Percentiles rank a stretch among this genome's conserved stretches.
Evolutionary conservation across 2,113 vertebrate species (phyloP).

Genomic region (Aplodontia rufa): DNA sequence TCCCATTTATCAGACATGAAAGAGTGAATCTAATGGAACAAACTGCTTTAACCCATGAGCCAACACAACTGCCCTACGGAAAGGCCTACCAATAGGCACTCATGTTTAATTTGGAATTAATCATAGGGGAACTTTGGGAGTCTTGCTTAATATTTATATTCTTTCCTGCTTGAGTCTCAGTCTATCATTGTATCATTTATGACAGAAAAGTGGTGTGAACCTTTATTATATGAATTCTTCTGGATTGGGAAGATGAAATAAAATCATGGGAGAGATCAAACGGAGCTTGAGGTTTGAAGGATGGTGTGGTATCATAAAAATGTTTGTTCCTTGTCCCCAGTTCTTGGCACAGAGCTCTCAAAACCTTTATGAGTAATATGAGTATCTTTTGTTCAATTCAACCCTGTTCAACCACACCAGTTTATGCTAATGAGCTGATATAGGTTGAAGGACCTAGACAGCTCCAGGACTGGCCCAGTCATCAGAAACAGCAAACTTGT

Average conservation of each 20-base stretch:
- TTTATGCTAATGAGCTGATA: background rate
- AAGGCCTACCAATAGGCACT: background rate
- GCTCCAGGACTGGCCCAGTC: background rate
- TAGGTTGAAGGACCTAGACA: background rate
- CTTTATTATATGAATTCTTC: background rate
- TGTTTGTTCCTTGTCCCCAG: background rate
- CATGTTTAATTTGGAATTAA: background rate
- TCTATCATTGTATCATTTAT: background rate
- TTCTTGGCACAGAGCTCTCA: background rate
- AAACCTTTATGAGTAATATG: background rate
- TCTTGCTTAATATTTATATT: background rate
- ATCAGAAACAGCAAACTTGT: background rate
- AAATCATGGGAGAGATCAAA: background rate
- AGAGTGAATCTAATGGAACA: background rate
- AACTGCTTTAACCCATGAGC: background rate
- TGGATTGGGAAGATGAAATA: background rate
- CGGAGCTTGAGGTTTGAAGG: background rate
- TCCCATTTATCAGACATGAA: background rate
- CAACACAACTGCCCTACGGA: background rate
- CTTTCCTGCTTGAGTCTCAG: background rate
- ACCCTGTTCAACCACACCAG: background rate
- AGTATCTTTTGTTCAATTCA: background rate
- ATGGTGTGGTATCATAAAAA: background rate
- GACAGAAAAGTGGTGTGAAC: background rate
- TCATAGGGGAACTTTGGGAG: background rate